A percentile compares a stretch with the other conserved stretches of the same genome.
Evolutionary conservation across 2,113 vertebrate genomes (phyloP).

Genomic region (Alaudala cheleensis): DNA sequence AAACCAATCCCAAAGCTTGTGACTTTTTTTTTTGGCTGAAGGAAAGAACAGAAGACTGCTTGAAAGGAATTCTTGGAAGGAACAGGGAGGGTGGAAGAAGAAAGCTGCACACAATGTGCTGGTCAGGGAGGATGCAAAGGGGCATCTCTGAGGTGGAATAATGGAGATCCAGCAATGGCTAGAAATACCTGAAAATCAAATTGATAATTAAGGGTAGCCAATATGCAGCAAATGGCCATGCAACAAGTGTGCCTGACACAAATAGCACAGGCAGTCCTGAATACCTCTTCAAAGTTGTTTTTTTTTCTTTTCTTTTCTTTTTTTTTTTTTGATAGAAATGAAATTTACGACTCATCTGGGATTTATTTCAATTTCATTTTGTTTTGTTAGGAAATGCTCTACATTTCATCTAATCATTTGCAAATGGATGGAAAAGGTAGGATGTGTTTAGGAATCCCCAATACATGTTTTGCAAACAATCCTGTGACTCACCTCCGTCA

Average conservation of each 20-base stretch:
- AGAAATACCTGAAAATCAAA: neutral
- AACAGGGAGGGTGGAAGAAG: conserved; percentile 2
- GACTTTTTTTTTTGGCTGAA: conserved; percentile 41
- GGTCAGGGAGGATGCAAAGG: neutral
- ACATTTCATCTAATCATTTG: neutral
- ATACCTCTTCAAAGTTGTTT: neutral
- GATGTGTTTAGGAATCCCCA: neutral
- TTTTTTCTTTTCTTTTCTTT: neutral
- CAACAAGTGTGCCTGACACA: neutral
- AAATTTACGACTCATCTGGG: neutral
- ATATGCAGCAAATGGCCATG: neutral
- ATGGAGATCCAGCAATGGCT: neutral
- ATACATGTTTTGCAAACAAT: neutral
- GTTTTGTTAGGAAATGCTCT: neutral
- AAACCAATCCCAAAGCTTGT: conserved; percentile 47
- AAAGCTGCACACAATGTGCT: neutral
- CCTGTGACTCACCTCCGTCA: neutral
- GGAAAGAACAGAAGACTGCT: neutral
- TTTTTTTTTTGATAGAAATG: neutral
- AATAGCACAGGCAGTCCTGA: neutral
- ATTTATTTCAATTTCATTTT: neutral
- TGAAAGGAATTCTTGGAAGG: conserved; percentile 26
- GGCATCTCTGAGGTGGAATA: neutral
- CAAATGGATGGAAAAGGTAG: neutral
- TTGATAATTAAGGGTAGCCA: neutral